Base-by-base conservation (phyloP, 1,140 invertebrate species). In the Onthophagus taurus region DNA sequence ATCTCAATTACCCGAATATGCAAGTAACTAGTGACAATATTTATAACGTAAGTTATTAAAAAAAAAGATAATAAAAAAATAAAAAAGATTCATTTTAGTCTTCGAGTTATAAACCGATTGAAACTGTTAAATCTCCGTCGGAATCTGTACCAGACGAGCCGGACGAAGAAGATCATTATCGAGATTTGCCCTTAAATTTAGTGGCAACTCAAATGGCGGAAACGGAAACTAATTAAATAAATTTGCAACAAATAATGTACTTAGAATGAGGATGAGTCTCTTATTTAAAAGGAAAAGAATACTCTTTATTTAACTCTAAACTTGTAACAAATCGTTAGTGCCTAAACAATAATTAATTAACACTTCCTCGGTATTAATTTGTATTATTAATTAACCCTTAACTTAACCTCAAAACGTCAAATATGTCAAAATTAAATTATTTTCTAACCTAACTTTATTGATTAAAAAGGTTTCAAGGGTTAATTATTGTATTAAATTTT, bases 151-250 rank as follows among this genome's bases (percentile, higher is more conserved):
- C 48, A n/a, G 58, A 60, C 45, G 43, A 47, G 7, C 60, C 62
- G 17, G 59, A 58, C 1, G 62, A 63, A 20, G 58, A 59, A n/a
- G 62, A 64, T 17, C 58, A 54, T 41, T 57, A 60, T 48, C 51
- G 48, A 4, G 61, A 63, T 45, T 44, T 65, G 35, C 63, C 63
- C 5, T 44, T 65, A 20, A 65, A 65, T 48, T 49, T 65, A 20
- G 63, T 65, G 3, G 52, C 63, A 11, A 64, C 62, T 5, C 62
- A 64, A 44, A 53, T 64, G 54, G 50, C 62, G 2, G 60, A 63
- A 52, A 59, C 60, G 1, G 62, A 63, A 51, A 50, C 58, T 7
- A 58, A 58, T 45, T 64, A 52, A 53, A 35, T 2, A 13, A 33
- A 13, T 2, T 33, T 14, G 24, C 6, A 26, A n/a, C n/a, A 31